Conservation (phyloP, 1,140 invertebrate species). For the Hydropsyche tenuis region DNA sequence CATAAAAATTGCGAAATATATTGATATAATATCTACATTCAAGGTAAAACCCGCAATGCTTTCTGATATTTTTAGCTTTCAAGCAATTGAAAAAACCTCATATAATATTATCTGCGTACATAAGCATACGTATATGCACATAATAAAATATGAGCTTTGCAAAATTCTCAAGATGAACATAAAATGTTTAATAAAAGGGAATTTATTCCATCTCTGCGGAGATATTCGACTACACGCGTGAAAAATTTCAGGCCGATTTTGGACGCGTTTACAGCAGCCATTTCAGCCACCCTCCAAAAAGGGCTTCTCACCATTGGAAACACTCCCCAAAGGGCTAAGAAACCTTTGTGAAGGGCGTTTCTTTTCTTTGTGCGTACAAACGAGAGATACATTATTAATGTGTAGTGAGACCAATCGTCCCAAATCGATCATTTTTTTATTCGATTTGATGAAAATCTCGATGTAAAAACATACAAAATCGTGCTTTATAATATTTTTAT, state of each 20-base stretch:
- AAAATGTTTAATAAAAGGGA: constrained; percentile 32
- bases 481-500: no score
- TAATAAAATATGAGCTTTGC: background rate
- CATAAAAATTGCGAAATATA: no score
- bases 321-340: background rate
- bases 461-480: no score
- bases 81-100: background rate
- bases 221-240: background rate
- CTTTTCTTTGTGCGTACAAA: background rate
- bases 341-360: background rate
- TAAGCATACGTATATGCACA: background rate
- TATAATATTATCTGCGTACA: background rate
- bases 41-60: no score
- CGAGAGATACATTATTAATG: constrained; percentile 25
- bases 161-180: constrained; percentile 10
- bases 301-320: background rate
- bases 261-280: constrained; percentile 8
- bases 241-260: constrained; percentile 12
- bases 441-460: no score
- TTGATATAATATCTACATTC: no score
- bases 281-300: background rate
- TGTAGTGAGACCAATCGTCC: background rate
- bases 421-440: no score
- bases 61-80: no score
- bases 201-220: constrained; percentile 8